Evolutionary conservation across 1,140 invertebrate genomes (phyloP).

Genomic region (Zaprionus ornatus): DNA sequence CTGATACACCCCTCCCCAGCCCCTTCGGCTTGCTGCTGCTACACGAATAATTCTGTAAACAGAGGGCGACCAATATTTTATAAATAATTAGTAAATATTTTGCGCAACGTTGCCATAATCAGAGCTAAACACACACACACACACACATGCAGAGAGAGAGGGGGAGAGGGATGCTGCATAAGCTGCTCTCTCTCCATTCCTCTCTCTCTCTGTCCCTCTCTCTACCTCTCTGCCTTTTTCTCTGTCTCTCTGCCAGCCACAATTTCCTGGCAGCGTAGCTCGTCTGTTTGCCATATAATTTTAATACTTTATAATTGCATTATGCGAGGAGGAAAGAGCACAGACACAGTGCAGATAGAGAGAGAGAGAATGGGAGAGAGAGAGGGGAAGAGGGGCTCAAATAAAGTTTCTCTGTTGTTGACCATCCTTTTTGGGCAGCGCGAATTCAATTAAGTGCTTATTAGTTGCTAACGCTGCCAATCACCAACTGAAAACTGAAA

Average conservation of each 20-base stretch:
- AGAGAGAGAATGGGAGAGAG: not conserved
- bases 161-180: not conserved
- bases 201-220: not conserved
- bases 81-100: slow-evolving; percentile 75
- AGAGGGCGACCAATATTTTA: slow-evolving; percentile 69
- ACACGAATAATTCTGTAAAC: slow-evolving; percentile 65
- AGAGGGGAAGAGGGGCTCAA: not conserved
- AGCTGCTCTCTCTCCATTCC: not conserved
- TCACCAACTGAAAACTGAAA: slow-evolving; percentile 2
- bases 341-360: not conserved
- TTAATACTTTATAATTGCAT: slow-evolving; percentile 80
- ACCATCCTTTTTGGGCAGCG: slow-evolving; percentile 31
- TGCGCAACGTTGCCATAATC: slow-evolving; percentile 31
- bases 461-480: slow-evolving; percentile 54
- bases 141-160: not conserved
- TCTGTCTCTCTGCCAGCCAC: slow-evolving; percentile 27
- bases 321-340: slow-evolving; percentile 22
- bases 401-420: slow-evolving; percentile 33
- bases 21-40: not conserved
- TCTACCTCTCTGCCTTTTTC: not conserved
- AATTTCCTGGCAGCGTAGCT: slow-evolving; percentile 54
- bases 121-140: not conserved
- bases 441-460: slow-evolving; percentile 74
- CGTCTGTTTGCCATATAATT: slow-evolving; percentile 60
- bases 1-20: not conserved